Conservation (phyloP, 2,113 vertebrate genomes). For the Strix uralensis region DNA sequence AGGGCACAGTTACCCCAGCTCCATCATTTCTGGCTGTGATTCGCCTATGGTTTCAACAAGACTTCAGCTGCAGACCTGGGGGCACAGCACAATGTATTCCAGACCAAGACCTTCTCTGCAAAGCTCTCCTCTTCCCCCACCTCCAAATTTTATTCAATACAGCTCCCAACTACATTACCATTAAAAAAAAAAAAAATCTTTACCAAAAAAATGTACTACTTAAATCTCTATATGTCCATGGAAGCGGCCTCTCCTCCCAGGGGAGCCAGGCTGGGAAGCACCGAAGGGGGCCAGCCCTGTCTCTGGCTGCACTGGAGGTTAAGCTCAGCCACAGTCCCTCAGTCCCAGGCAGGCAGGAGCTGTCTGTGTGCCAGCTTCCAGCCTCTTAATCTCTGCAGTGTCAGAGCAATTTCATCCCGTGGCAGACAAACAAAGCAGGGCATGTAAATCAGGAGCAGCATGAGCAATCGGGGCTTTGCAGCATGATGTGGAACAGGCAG, state of each 20-base stretch:
- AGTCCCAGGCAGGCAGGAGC: background rate
- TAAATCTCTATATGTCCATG: rapidly evolving
- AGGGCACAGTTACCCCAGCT: background rate
- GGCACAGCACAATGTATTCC: background rate
- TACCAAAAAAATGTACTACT: background rate
- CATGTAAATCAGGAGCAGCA: background rate
- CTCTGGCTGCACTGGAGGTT: background rate
- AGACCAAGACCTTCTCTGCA: background rate
- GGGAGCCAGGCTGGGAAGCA: background rate
- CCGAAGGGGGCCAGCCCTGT: background rate
- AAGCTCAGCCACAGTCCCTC: background rate
- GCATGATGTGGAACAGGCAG: background rate
- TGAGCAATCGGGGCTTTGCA: background rate
- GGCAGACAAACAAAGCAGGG: slow-evolving; percentile 5
- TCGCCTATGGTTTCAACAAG: background rate
- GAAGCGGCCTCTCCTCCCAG: background rate
- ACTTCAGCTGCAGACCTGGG: background rate
- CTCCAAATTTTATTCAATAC: background rate
- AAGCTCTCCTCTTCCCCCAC: background rate
- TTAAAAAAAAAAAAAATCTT: background rate
- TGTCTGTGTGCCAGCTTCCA: background rate
- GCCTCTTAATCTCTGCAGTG: background rate
- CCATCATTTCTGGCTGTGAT: background rate
- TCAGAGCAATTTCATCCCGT: background rate
- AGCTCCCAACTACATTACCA: background rate